Evolutionary conservation across 1,140 invertebrate species (phyloP), one percentile per base, ranked within the genome.

Genomic region (Trinorchestia longiramus): DNA sequence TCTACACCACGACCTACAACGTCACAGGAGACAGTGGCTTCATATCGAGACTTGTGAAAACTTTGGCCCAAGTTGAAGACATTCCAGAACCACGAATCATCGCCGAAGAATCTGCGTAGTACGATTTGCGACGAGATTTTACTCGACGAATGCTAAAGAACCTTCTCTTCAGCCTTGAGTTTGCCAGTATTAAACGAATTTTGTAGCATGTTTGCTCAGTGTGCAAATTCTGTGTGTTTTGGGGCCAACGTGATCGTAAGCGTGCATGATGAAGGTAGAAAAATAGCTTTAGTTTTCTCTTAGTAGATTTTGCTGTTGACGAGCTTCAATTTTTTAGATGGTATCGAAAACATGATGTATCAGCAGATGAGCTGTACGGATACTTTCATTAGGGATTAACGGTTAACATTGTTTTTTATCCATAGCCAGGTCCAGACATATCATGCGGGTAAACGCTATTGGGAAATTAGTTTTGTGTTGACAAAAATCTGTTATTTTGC

Each of bases 1-100:
- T 96, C 40, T 96, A 96, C 95, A 96, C 95, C 17, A 96, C 95
- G 41, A 91, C 95, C 43, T 96, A 96, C 88, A 96, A 96, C 62
- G 95, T 96, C 41, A 91, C 95, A 19, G 45, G 87, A 3, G 87
- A 90, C 87, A 90, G 62, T 45, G 95, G 95, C 11, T 96, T 47
- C 36, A 87, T 96, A 3, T 88, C 88, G 15, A 88, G 45, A 0
- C 87, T 96, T 42, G 45, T 53, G 0, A 96, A 96, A 57, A 90
- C 53, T 40, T 47, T 90, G 44, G 95, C 95, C 41, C 92, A 94
- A n/a, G 11, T n/a, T 11, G 92, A 94, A 47, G 44, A 45, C 43
- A 43, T 94, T 94, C 92, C 92, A 45, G 92, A 94, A 47, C 92
- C 92, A 6, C 41, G 92, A 0, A 47, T 43, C 43, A 28, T 28